phyloP scores from a whole-genome alignment of 2,113 vertebrate species.

The Bufo gargarizans region DNA sequence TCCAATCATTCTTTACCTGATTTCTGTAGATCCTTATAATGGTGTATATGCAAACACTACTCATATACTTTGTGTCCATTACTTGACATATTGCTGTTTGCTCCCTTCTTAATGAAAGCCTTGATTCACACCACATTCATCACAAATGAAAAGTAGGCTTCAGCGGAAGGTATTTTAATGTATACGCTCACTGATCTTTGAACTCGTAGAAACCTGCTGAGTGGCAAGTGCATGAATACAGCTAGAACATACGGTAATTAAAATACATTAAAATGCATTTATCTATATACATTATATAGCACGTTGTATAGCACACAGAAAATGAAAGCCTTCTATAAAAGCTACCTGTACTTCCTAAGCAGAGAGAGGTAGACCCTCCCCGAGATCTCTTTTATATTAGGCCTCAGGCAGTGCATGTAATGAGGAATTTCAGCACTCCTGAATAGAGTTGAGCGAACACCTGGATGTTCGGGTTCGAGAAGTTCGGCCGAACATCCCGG shows the following conservation, averaged over 20 bases:
- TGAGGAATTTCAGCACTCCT: constrained; percentile 37
- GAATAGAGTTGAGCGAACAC: no score
- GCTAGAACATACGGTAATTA: constrained; percentile 5
- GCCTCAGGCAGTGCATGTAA: constrained; percentile 41
- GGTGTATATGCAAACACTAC: background rate
- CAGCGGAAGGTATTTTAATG: background rate
- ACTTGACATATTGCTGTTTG: background rate
- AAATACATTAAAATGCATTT: no score
- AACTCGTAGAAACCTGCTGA: background rate
- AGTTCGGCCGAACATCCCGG: no score
- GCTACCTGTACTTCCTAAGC: background rate
- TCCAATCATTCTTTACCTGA: background rate
- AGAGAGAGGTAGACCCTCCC: constrained; percentile 12
- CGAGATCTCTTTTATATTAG: constrained; percentile 13
- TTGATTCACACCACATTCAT: background rate
- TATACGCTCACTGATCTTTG: background rate
- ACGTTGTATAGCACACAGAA: background rate
- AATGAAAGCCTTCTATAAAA: background rate
- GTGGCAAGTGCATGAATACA: background rate
- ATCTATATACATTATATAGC: background rate
- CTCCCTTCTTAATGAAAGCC: background rate
- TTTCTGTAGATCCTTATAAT: background rate
- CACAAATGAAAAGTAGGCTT: background rate
- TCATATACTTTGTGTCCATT: background rate
- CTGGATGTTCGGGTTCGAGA: no score